Evolutionary conservation across 2,888 invertebrate genomes (phyloP).

Genomic region (Drosophila pegasa): DNA sequence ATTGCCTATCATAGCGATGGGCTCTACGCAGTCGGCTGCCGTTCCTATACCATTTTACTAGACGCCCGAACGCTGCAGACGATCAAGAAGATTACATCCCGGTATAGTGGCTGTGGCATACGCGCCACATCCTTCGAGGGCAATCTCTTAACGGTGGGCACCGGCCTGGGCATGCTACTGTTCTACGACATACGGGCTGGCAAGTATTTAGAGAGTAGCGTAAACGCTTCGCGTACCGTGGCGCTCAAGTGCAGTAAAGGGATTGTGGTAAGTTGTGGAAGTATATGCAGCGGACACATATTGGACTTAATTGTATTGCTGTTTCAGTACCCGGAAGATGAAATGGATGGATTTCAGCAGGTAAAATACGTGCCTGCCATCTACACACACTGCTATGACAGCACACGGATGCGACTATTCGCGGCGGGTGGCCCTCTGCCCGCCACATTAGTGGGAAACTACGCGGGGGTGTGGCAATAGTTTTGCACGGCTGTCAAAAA

Average conservation of each 20-base stretch:
- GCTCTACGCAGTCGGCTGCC: constrained; percentile 96
- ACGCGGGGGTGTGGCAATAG: constrained; percentile 97
- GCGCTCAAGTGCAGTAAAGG: constrained; percentile 95
- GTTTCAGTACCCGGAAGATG: constrained; percentile 93
- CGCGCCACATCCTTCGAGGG: constrained; percentile 96
- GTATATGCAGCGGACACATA: background rate
- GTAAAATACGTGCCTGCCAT: constrained; percentile 96
- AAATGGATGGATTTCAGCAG: constrained; percentile 92
- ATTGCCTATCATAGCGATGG: constrained; percentile 94
- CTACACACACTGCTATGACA: constrained; percentile 98
- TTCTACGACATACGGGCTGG: constrained; percentile 97
- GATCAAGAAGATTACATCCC: constrained; percentile 92
- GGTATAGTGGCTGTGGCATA: constrained; percentile 96
- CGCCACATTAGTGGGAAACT: constrained; percentile 95
- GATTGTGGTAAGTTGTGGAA: constrained; percentile 89
- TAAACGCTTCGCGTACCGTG: constrained; percentile 94
- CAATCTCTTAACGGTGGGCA: constrained; percentile 96
- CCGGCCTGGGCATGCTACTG: constrained; percentile 95
- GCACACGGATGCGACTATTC: constrained; percentile 95
- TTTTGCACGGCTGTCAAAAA: constrained; percentile 37
- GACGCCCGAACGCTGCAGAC: constrained; percentile 95
- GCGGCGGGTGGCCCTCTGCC: constrained; percentile 98
- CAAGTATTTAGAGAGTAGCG: constrained; percentile 95
- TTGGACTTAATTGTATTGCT: background rate
- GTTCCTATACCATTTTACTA: constrained; percentile 94